Percentiles rank a stretch among this genome's conserved stretches.
Conservation (phyloP, 2,797 vertebrate species). For the Tadarida brasiliensis region DNA sequence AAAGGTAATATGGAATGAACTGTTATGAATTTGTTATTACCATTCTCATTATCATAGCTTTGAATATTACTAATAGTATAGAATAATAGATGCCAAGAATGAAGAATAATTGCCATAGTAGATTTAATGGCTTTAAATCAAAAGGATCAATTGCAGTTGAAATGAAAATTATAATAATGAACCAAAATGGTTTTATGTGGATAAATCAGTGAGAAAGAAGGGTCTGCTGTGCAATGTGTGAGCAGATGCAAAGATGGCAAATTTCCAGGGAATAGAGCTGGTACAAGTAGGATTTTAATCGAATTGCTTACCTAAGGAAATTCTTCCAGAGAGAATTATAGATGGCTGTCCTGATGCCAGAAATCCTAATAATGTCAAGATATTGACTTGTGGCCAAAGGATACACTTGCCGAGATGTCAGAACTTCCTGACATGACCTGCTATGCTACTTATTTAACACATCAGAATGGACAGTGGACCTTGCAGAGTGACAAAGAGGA, state of each 20-base stretch:
- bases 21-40: slow-evolving; percentile 13
- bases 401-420: slow-evolving; percentile 3
- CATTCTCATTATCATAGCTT: slow-evolving; percentile 12
- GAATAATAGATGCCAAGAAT: slow-evolving; percentile 11
- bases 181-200: not conserved
- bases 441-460: not conserved
- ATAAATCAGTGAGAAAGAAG: slow-evolving; percentile 41
- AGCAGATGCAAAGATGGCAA: not conserved
- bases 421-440: not conserved
- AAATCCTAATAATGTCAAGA: slow-evolving; percentile 52
- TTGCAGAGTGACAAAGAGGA: not conserved
- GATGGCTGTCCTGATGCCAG: not conserved
- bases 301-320: slow-evolving; percentile 7
- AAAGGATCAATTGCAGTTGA: slow-evolving; percentile 57
- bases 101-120: slow-evolving; percentile 54
- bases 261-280: not conserved
- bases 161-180: slow-evolving; percentile 56
- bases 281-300: slow-evolving; percentile 22
- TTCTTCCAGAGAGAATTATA: slow-evolving; percentile 45
- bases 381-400: not conserved
- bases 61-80: slow-evolving; percentile 8
- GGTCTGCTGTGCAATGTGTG: not conserved
- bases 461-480: not conserved
- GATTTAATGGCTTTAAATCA: slow-evolving; percentile 61
- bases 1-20: not conserved